Evolutionary conservation across 2,113 vertebrate genomes (phyloP).

Genomic region (Leucopternis melanops): DNA sequence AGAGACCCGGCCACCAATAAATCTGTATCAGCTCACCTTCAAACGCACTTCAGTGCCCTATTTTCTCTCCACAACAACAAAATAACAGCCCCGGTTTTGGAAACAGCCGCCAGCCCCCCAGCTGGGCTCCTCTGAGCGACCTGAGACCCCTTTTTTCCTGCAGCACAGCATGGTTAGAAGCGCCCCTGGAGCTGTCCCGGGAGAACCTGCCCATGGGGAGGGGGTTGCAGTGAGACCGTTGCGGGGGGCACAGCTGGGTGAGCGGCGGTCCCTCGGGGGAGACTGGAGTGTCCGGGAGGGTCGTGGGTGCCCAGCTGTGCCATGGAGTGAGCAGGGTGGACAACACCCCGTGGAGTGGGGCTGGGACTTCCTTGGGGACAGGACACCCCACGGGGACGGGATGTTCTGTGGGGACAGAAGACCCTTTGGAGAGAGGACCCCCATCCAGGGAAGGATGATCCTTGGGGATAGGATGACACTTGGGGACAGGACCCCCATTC

Average conservation of each 20-base stretch:
- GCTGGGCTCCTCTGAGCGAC: not conserved
- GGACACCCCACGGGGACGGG: not conserved
- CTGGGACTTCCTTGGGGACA: not conserved
- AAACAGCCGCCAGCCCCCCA: not conserved
- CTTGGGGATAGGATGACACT: not conserved
- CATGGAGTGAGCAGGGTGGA: not conserved
- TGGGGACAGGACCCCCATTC: not conserved
- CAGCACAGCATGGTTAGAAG: not conserved
- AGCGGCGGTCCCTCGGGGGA: accelerated
- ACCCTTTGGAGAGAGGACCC: not conserved
- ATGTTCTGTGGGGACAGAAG: not conserved
- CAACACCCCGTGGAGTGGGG: not conserved
- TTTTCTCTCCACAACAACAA: conserved; percentile 10
- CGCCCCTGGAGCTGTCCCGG: accelerated
- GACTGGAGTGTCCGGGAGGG: not conserved
- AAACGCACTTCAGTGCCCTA: not conserved
- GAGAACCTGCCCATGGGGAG: not conserved
- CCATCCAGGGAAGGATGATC: not conserved
- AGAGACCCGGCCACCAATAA: not conserved
- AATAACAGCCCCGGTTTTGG: not conserved
- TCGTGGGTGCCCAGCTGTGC: not conserved
- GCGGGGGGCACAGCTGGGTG: not conserved
- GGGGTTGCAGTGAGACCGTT: accelerated
- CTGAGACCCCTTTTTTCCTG: not conserved
- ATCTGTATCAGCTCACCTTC: conserved; percentile 7